phyloP scores from a whole-genome alignment of 2,113 vertebrate species.

The Gymnarchus niloticus region DNA sequence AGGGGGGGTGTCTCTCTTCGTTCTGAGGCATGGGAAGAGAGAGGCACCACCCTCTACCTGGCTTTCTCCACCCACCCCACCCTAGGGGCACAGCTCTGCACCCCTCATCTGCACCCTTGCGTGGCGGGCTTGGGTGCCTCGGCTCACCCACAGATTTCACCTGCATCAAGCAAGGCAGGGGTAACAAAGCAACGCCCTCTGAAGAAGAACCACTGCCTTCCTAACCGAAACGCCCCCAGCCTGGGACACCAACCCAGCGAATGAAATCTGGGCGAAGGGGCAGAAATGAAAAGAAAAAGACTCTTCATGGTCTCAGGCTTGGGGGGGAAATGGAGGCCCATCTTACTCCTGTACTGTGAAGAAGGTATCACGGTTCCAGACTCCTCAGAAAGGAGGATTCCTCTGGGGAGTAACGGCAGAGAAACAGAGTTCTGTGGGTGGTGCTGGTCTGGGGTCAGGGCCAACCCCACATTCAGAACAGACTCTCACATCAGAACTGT shows the following conservation, averaged over 20 bases:
- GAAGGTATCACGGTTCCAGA: neutral
- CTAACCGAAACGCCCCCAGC: neutral
- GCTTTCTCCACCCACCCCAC: neutral
- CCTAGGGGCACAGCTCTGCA: neutral
- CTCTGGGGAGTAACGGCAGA: neutral
- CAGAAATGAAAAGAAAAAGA: neutral
- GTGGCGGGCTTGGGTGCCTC: neutral
- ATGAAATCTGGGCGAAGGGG: neutral
- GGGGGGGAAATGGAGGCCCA: neutral
- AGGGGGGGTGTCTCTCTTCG: neutral
- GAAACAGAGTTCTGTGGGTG: neutral
- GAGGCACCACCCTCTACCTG: neutral
- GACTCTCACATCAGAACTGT: neutral
- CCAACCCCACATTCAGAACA: neutral
- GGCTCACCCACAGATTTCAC: neutral
- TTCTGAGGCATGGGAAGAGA: neutral
- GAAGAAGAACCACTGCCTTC: no score
- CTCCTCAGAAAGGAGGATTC: neutral
- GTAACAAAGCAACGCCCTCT: neutral
- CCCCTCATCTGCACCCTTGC: neutral
- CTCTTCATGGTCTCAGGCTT: no score
- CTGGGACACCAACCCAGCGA: neutral
- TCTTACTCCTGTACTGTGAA: neutral
- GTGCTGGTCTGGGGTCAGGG: neutral
- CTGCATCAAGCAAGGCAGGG: neutral